These are phyloP conservation scores for Subacronicta megacephala DNA, from an alignment of 2,888 invertebrate species.

Conservation along the genomic window DNA sequence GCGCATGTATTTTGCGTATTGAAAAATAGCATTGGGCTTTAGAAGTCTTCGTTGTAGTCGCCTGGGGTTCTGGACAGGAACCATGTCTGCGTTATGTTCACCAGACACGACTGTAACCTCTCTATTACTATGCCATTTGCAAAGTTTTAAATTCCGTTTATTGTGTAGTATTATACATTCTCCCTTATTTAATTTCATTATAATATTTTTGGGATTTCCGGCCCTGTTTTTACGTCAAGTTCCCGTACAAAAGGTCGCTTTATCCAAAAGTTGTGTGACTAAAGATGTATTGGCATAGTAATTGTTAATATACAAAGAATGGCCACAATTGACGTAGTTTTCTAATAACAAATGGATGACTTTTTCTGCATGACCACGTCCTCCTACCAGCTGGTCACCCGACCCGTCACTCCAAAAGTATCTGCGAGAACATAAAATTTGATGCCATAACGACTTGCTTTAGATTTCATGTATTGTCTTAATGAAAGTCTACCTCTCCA, in stretches of 20 bases:
- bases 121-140: constrained; percentile 23
- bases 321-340: constrained; percentile 15
- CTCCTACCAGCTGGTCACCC: constrained; percentile 12
- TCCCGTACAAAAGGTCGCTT: constrained; percentile 11
- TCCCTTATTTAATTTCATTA: constrained; percentile 15
- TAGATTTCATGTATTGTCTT: constrained; percentile 10
- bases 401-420: constrained; percentile 14
- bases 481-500: constrained; percentile 24
- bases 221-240: constrained; percentile 19
- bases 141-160: constrained; percentile 17
- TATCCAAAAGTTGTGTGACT: constrained; percentile 16
- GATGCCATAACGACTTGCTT: constrained; percentile 13
- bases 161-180: constrained; percentile 23
- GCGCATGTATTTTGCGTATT: constrained; percentile 22
- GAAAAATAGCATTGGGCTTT: constrained; percentile 20
- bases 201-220: constrained; percentile 16
- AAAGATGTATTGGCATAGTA: constrained; percentile 13
- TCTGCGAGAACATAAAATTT: constrained; percentile 11
- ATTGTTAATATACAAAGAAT: constrained; percentile 14
- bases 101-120: constrained; percentile 16
- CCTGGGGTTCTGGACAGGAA: constrained; percentile 20
- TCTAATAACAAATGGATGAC: constrained; percentile 14
- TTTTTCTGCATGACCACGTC: constrained; percentile 14
- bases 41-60: constrained; percentile 18
- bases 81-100: constrained; percentile 17